These are phyloP conservation scores for Tribolium freemani DNA, from an alignment of 2,888 invertebrate genomes.

Conservation along the genomic window DNA sequence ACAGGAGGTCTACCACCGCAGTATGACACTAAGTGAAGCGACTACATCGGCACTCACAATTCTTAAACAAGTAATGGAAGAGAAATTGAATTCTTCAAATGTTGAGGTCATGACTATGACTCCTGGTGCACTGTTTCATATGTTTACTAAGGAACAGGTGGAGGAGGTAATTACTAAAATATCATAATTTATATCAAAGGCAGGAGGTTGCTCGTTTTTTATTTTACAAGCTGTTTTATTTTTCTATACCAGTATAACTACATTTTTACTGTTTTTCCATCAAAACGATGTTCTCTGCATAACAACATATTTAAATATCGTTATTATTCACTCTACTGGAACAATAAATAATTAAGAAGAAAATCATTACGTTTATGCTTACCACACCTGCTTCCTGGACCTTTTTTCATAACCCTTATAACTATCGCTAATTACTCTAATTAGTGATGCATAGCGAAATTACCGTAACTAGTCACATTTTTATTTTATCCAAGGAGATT, in stretches of 20 bases:
- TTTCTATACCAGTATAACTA: background rate
- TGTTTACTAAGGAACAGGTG: conserved; percentile 91
- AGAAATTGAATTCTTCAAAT: conserved; percentile 96
- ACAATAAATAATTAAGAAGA: background rate
- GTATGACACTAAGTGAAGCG: conserved; percentile 95
- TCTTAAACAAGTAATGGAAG: conserved; percentile 99
- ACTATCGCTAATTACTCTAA: background rate
- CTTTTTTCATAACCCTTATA: conserved; percentile 16
- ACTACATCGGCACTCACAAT: conserved; percentile 92
- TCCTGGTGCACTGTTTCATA: conserved; percentile 85
- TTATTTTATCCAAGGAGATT: background rate
- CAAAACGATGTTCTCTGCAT: background rate
- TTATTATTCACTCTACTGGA: conserved; percentile 4
- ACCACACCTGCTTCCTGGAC: conserved; percentile 42
- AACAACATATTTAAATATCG: background rate
- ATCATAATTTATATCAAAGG: conserved; percentile 50
- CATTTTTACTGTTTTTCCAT: background rate
- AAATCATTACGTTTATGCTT: conserved; percentile 15
- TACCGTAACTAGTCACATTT: background rate
- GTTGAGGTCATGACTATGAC: conserved; percentile 98
- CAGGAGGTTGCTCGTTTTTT: background rate
- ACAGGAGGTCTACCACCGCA: conserved; percentile 81
- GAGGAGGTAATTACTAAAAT: conserved; percentile 83
- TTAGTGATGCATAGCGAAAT: background rate
- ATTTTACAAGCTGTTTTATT: background rate